Evolutionary conservation across 2,888 invertebrate species (phyloP), one percentile per base, ranked within the genome.

Genomic region (Shargacucullia verbasci): DNA sequence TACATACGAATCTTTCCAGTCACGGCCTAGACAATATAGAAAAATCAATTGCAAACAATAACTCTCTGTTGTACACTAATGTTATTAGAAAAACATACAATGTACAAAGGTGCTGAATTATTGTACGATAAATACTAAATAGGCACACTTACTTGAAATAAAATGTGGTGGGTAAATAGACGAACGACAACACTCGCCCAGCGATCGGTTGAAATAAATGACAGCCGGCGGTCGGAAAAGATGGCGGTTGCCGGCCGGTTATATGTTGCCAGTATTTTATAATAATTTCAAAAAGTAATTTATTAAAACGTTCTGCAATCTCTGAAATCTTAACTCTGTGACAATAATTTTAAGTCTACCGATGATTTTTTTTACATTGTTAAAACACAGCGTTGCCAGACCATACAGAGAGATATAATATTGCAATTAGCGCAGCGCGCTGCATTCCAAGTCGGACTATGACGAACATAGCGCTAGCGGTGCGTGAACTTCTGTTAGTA

Each of bases 111-210:
- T 27, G 38, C 12, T 34, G 7, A 10, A 13, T 35, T 12, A 35
- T 31, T 40, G 2, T 15, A 40, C 20, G 13, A 14, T 35, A 60
- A 45, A 12, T 43, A 1, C 1, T 35, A 39, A 31, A 50, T n/a
- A 15, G 38, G 6, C 7, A 5, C 15, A 73, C 73, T 73, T 76
- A 76, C 77, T 70, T 73, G 76, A 46, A 59, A 29, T 44, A 35
- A 52, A 56, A 62, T 54, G 46, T 44, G 57, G 20, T 10, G 50
- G 35, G 34, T 34, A 33, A 40, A 39, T 44, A 14, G 37, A 40
- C 5, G 38, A 56, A 60, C 43, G 58, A 14, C n/a, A n/a, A 47
- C 59, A 50, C 62, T 11, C 60, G 14, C 20, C 45, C 61, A 13
- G n/a, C 37, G 70, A 9, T 12, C 27, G 45, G 15, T 38, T 2